These are phyloP conservation scores for Aspidiotus destructor DNA, from an alignment of 2,888 invertebrate genomes.

Conservation along the genomic window DNA sequence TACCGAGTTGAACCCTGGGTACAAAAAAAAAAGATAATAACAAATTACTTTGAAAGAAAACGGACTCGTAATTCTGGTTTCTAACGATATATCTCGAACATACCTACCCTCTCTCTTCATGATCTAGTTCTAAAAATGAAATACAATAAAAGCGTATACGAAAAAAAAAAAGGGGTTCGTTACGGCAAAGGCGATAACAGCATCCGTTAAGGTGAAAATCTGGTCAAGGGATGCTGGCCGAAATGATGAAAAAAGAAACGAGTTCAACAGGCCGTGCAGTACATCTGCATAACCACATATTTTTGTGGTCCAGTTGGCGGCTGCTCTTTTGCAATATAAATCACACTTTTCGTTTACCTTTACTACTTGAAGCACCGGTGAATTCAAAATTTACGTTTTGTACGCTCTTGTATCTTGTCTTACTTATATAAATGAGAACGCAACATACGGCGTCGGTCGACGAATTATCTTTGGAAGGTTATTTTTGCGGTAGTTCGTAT, in stretches of 20 bases:
- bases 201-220: constrained; percentile 32
- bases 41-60: not conserved
- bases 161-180: not conserved
- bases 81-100: not conserved
- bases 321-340: not conserved
- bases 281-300: constrained; percentile 10
- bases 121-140: not conserved
- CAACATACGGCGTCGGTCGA: too few species aligned
- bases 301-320: constrained; percentile 7
- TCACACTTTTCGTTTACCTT: too few species aligned
- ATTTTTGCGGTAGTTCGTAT: too few species aligned
- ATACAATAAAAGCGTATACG: too few species aligned
- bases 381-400: too few species aligned
- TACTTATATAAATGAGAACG: too few species aligned
- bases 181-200: constrained; percentile 2
- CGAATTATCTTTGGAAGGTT: too few species aligned
- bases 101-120: too few species aligned
- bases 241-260: constrained; percentile 19
- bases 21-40: too few species aligned
- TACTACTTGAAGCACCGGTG: too few species aligned
- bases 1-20: too few species aligned
- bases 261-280: constrained; percentile 15
- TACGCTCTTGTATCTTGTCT: too few species aligned
- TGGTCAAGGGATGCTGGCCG: constrained; percentile 28
- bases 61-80: constrained; percentile 15